A percentile compares a stretch with the other conserved stretches of the same genome.
Conservation (phyloP, 2,888 invertebrate species). For the Venustoraphidia nigricollis region DNA sequence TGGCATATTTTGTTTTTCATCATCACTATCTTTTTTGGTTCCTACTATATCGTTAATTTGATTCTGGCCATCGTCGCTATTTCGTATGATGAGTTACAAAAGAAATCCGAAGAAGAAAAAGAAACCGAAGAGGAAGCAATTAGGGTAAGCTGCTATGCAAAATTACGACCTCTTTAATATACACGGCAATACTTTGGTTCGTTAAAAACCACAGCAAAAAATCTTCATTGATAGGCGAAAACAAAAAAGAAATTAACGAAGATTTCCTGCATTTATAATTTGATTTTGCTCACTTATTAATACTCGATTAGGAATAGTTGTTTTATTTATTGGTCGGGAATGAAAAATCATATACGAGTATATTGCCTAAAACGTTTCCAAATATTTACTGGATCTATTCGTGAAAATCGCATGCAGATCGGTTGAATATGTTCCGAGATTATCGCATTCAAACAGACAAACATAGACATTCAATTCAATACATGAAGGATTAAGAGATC, state of each 20-base stretch:
- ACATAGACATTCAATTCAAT: constrained; percentile 11
- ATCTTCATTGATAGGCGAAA: too few relatives aligned
- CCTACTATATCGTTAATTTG: constrained; percentile 97
- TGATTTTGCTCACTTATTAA: not conserved
- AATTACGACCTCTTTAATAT: constrained; percentile 4
- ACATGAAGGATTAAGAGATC: too few relatives aligned
- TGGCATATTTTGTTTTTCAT: constrained; percentile 98
- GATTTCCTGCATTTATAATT: not conserved
- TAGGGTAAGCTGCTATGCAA: constrained; percentile 39
- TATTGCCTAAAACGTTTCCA: too few relatives aligned
- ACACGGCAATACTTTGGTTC: not conserved
- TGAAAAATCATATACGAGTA: too few relatives aligned
- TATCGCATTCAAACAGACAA: too few relatives aligned
- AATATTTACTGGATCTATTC: not conserved
- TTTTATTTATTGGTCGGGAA: not conserved
- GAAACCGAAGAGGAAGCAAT: constrained; percentile 89
- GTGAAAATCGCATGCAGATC: not conserved
- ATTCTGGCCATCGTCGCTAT: constrained; percentile 99
- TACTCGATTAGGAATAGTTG: too few relatives aligned
- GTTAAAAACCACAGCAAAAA: too few relatives aligned
- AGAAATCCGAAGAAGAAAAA: constrained; percentile 93
- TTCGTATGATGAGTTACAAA: constrained; percentile 97
- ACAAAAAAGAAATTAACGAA: too few relatives aligned
- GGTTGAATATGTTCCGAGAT: too few relatives aligned
- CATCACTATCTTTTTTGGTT: constrained; percentile 95